A percentile compares a stretch with the other conserved stretches of the same genome.
These are phyloP conservation scores for Portunus trituberculatus DNA, from an alignment of 1,140 invertebrate genomes.

Conservation along the genomic window DNA sequence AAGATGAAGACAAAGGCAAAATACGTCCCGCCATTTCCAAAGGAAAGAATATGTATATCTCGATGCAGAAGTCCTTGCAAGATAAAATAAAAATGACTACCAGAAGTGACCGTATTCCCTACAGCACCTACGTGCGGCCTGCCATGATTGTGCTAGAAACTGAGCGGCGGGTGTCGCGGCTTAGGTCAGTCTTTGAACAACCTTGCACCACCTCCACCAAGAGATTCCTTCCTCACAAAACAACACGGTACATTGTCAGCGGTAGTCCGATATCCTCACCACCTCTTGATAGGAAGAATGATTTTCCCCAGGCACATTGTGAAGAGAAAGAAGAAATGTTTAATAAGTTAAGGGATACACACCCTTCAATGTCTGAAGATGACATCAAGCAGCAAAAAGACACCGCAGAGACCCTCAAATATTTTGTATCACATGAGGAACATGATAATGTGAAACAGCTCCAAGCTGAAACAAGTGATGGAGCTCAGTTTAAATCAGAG, in stretches of 20 bases:
- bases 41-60: background rate
- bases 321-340: too few species aligned
- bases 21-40: background rate
- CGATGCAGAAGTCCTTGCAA: background rate
- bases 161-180: constrained; percentile 46
- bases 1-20: background rate
- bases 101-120: background rate
- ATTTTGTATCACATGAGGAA: too few species aligned
- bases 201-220: background rate
- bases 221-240: background rate
- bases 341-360: too few species aligned
- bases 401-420: too few species aligned
- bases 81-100: background rate
- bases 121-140: constrained; percentile 41
- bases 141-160: background rate
- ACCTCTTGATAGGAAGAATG: background rate
- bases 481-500: too few species aligned
- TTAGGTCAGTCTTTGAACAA: constrained; percentile 54
- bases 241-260: constrained; percentile 24
- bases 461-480: too few species aligned
- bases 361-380: too few species aligned
- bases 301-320: background rate
- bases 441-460: too few species aligned
- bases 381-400: too few species aligned
- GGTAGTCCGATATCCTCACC: background rate